These are phyloP conservation scores for Dolichomitus sp. DNA, from an alignment of 2,888 invertebrate species.

Conservation along the genomic window DNA sequence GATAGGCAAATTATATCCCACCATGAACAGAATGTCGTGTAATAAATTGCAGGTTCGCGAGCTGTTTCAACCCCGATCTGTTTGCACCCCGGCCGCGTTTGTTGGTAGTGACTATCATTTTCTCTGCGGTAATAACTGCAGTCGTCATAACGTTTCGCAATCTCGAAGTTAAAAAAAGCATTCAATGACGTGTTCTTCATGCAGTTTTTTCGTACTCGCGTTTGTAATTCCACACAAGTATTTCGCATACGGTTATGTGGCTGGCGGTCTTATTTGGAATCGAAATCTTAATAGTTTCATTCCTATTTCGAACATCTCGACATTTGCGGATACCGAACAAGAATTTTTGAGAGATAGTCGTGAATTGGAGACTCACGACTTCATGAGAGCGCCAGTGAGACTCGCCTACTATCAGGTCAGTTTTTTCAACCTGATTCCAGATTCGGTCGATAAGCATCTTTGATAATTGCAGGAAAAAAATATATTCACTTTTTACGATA, in stretches of 20 bases:
- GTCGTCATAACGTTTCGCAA: not conserved
- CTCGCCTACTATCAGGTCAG: slow-evolving; percentile 42
- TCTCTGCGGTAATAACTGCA: not conserved
- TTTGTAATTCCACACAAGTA: not conserved
- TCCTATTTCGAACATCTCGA: slow-evolving; percentile 48
- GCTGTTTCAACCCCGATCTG: not conserved
- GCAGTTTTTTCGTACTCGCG: not conserved
- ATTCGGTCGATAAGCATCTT: not conserved
- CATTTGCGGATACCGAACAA: slow-evolving; percentile 30
- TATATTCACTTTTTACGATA: slow-evolving; percentile 31
- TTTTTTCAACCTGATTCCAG: not conserved
- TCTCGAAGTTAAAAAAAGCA: not conserved
- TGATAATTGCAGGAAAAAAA: slow-evolving; percentile 39
- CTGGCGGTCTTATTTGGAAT: slow-evolving; percentile 68
- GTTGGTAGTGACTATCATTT: not conserved
- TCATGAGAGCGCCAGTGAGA: slow-evolving; percentile 54
- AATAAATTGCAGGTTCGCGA: slow-evolving; percentile 10
- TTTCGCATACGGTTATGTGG: slow-evolving; percentile 25
- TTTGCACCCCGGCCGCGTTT: not conserved
- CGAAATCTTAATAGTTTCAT: slow-evolving; percentile 65
- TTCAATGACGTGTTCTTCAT: slow-evolving; percentile 23
- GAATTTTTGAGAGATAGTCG: slow-evolving; percentile 2
- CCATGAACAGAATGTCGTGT: not conserved
- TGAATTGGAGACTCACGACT: slow-evolving; percentile 43
- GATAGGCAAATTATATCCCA: slow-evolving; percentile 1